Evolutionary conservation across 2,888 invertebrate species (phyloP).

Genomic region (Liposcelis brunnea): DNA sequence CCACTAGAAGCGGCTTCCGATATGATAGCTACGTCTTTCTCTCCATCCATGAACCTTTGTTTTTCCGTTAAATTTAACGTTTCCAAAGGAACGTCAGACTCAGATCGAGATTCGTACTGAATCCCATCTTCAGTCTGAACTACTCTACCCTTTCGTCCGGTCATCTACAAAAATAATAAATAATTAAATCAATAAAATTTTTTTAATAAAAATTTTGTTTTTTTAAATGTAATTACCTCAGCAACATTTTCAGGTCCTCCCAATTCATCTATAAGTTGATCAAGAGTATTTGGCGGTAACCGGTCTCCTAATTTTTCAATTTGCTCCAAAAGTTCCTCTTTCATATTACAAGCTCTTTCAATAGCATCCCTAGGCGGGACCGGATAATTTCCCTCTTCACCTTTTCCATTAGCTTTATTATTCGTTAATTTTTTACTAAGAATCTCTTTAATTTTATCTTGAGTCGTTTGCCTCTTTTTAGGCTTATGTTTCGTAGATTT

Average conservation of each 20-base stretch:
- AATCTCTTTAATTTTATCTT: constrained; percentile 63
- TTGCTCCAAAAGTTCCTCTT: constrained; percentile 69
- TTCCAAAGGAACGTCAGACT: constrained; percentile 89
- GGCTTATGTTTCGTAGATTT: constrained; percentile 41
- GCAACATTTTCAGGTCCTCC: constrained; percentile 97
- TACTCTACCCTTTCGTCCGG: constrained; percentile 85
- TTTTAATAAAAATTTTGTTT: not conserved
- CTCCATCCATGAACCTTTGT: constrained; percentile 89
- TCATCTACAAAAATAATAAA: constrained; percentile 64
- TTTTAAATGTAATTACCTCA: constrained; percentile 57
- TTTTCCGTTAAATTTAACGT: constrained; percentile 82
- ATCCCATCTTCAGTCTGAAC: constrained; percentile 84
- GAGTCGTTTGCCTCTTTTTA: constrained; percentile 44
- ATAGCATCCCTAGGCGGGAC: constrained; percentile 64
- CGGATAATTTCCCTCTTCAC: constrained; percentile 8
- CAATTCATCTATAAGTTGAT: constrained; percentile 94
- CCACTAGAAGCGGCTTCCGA: constrained; percentile 98
- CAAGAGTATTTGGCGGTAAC: constrained; percentile 91
- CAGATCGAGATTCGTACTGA: constrained; percentile 86
- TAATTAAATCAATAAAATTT: not conserved
- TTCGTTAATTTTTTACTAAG: constrained; percentile 30
- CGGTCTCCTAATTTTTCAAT: constrained; percentile 74
- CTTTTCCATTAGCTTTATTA: not conserved
- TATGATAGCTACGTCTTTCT: constrained; percentile 96
- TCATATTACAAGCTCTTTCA: constrained; percentile 81